Evolutionary conservation across 2,113 vertebrate species (phyloP), one percentile per base, ranked within the genome.

Genomic region (Semnornis frantzii): DNA sequence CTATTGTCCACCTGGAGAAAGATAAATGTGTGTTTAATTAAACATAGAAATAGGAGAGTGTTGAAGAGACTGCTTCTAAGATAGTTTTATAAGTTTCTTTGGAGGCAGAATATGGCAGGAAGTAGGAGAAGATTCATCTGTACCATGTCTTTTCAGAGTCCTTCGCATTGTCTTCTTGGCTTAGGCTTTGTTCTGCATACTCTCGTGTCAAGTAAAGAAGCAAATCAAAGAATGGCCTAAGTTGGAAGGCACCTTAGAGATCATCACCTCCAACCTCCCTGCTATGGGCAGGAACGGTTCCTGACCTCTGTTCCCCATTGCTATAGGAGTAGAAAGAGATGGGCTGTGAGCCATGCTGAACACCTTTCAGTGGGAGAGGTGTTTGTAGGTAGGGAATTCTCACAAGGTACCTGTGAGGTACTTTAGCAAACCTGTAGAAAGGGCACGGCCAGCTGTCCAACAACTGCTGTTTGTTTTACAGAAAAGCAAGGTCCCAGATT

Each of bases 361-460:
- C n/a, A 44, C 13, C 34, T 66, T 65, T 39, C 16, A 34, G 20
- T 42, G 18, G 39, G 76, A 33, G 24, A 54, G 9, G 48, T 64
- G 10, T 72, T 72, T 9, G 21, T 42, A 82, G 16, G 13, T 15
- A 68, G 20, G 42, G 39, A 82, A 50, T 70, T 87, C 84, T 82
- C 18, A 28, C 27, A 28, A 37, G 24, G 30, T 65, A 4, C 18
- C 30, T 12, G 8, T 34, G 28, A 84, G 12, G 13, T 76, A n/a
- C 4, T 2, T 14, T 8, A 50, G 21, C 72, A 80, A 54, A 66
- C 34, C 7, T n/a, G 1, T 3, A 72, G 21, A 48, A 0, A 3
- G 33, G 23, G 13, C 65, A 15, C 23, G 21, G 44, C 30, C 34
- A 85, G 55, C 48, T 18, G 69, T 25, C 21, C 69, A 62, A n/a